Evolutionary conservation across 2,888 invertebrate species (phyloP).

Genomic region (Leptopilina drosophilae): DNA sequence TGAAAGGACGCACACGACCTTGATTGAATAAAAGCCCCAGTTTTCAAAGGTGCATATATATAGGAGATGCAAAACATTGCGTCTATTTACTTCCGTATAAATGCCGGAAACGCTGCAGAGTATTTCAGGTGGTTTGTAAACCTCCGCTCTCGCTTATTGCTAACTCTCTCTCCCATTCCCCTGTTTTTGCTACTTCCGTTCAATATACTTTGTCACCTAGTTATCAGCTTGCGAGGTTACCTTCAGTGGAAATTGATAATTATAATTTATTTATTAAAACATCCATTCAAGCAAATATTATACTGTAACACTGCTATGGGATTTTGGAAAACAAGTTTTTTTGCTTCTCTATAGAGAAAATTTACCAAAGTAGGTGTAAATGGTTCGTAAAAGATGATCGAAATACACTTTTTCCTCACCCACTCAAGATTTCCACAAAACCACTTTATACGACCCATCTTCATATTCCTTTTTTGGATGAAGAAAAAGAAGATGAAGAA

Average conservation of each 20-base stretch:
- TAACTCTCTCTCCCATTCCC: background rate
- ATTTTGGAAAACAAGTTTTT: no score
- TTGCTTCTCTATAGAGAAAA: no score
- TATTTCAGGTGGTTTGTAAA: slow-evolving; percentile 1
- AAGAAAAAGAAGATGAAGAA: no score
- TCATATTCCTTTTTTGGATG: background rate
- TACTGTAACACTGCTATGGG: no score
- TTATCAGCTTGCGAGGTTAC: background rate
- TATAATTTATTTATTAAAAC: background rate
- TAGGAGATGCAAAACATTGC: slow-evolving; percentile 5
- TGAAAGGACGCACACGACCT: slow-evolving; percentile 45
- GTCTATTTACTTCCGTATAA: slow-evolving; percentile 14
- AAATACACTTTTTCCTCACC: background rate
- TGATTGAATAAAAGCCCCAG: slow-evolving; percentile 40
- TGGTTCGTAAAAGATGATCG: background rate
- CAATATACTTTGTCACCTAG: background rate
- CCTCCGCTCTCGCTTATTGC: slow-evolving; percentile 18
- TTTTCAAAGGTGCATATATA: slow-evolving; percentile 29
- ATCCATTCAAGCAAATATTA: no score
- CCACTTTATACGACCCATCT: background rate
- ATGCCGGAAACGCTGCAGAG: slow-evolving; percentile 12
- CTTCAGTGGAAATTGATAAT: background rate
- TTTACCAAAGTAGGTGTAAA: background rate
- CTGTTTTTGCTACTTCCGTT: background rate
- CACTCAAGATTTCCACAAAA: background rate